These are phyloP conservation scores for Rhamphomyia laevipes DNA, from an alignment of 2,888 invertebrate genomes.

Conservation along the genomic window DNA sequence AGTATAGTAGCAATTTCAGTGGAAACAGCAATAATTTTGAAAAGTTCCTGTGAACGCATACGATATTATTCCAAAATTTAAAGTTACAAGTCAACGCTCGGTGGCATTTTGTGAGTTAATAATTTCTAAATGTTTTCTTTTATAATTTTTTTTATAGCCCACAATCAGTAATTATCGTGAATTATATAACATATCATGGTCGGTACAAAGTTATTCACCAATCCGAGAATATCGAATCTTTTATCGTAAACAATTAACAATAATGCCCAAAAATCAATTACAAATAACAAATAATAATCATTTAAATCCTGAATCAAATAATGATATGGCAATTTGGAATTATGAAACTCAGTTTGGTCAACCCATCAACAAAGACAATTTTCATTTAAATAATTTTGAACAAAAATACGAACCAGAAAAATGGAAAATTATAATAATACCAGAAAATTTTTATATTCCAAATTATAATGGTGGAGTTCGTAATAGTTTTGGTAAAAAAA, in stretches of 20 bases:
- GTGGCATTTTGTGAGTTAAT: no score
- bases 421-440: slow-evolving; percentile 17
- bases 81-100: no score
- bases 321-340: slow-evolving; percentile 6
- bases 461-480: slow-evolving; percentile 2
- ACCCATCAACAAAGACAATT: background rate
- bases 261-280: background rate
- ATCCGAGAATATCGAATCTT: slow-evolving; percentile 41
- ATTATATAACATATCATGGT: slow-evolving; percentile 42
- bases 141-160: slow-evolving; percentile 18
- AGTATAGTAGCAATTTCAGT: no score
- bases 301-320: background rate
- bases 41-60: no score
- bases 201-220: slow-evolving; percentile 42
- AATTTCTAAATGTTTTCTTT: no score
- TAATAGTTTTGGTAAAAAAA: background rate
- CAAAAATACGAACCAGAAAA: slow-evolving; percentile 6
- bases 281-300: background rate
- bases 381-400: no score
- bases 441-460: slow-evolving; percentile 9
- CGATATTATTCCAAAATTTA: no score
- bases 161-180: slow-evolving; percentile 38
- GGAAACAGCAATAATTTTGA: no score
- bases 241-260: slow-evolving; percentile 36
- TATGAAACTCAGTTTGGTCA: background rate